Conservation (phyloP, 2,113 vertebrate genomes). For the Brachypteracias leptosomus region DNA sequence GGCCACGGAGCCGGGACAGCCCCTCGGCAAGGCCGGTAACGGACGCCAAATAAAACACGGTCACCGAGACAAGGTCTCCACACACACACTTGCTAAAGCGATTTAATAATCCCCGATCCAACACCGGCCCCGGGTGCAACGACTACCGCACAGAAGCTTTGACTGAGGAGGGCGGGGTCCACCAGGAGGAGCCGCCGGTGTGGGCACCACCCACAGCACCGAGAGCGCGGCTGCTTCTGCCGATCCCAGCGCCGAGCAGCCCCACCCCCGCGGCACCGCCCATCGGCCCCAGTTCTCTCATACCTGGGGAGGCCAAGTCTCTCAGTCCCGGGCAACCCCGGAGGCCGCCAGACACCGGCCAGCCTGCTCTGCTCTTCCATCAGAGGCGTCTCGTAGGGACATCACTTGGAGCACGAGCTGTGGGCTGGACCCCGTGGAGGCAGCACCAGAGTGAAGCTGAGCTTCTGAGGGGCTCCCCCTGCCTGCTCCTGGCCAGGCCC, state of each 20-base stretch:
- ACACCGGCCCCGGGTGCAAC: neutral
- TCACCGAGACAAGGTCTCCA: neutral
- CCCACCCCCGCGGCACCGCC: too few species aligned
- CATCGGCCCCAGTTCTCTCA: neutral
- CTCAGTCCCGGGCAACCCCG: rapidly evolving
- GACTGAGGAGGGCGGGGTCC: neutral
- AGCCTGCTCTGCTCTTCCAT: rapidly evolving
- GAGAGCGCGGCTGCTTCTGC: neutral
- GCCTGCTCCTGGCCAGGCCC: rapidly evolving
- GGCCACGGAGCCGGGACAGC: neutral
- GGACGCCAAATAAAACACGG: neutral
- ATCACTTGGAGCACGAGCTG: neutral
- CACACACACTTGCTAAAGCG: neutral
- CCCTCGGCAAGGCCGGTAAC: neutral
- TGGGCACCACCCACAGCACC: too few species aligned
- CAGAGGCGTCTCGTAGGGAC: rapidly evolving
- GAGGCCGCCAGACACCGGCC: neutral
- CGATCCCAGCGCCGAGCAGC: neutral
- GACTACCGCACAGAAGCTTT: neutral
- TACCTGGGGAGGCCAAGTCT: neutral
- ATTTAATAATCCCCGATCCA: neutral
- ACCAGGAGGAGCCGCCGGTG: neutral
- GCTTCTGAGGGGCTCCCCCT: rapidly evolving
- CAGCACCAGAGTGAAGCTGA: neutral
- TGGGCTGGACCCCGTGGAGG: rapidly evolving